Percentiles rank a stretch among this genome's conserved stretches.
These are phyloP conservation scores for Pempheris klunzingeri DNA, from an alignment of 2,797 vertebrate species.

Conservation along the genomic window DNA sequence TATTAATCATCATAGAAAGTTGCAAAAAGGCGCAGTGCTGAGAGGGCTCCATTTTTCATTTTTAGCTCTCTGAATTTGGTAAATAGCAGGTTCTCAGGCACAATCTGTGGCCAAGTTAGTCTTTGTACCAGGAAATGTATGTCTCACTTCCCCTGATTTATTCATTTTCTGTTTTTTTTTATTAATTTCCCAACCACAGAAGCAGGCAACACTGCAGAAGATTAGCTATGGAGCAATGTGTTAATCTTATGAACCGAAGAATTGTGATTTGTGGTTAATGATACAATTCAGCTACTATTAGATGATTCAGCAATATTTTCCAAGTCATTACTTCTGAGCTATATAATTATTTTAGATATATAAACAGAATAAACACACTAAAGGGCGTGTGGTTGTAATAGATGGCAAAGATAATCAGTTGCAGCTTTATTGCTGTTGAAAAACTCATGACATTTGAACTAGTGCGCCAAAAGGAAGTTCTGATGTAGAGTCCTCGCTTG, in stretches of 20 bases:
- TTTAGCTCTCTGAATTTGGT: slow-evolving; percentile 53
- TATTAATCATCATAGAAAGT: slow-evolving; percentile 79
- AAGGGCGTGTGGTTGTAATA: background rate
- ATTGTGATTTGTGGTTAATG: slow-evolving; percentile 43
- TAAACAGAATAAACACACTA: slow-evolving; percentile 10
- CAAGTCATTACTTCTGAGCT: slow-evolving; percentile 14
- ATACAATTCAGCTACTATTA: slow-evolving; percentile 23
- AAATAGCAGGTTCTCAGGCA: slow-evolving; percentile 57
- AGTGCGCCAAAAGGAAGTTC: slow-evolving; percentile 10
- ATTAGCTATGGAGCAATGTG: slow-evolving; percentile 38
- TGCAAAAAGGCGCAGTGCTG: slow-evolving; percentile 43
- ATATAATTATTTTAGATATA: slow-evolving; percentile 15
- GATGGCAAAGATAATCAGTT: background rate
- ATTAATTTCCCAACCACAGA: slow-evolving; percentile 17
- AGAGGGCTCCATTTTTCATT: slow-evolving; percentile 68
- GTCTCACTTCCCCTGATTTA: slow-evolving; percentile 51
- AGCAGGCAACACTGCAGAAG: slow-evolving; percentile 23
- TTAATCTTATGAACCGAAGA: slow-evolving; percentile 41
- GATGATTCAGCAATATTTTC: slow-evolving; percentile 35
- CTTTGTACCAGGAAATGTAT: slow-evolving; percentile 50
- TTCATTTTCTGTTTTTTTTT: slow-evolving; percentile 26
- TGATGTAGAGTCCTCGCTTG: background rate
- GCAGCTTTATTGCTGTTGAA: background rate
- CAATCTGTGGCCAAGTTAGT: slow-evolving; percentile 59
- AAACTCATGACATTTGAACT: slow-evolving; percentile 3